Evolutionary conservation across 1,140 invertebrate species (phyloP).

Genomic region (Atopsyche davidsoni): DNA sequence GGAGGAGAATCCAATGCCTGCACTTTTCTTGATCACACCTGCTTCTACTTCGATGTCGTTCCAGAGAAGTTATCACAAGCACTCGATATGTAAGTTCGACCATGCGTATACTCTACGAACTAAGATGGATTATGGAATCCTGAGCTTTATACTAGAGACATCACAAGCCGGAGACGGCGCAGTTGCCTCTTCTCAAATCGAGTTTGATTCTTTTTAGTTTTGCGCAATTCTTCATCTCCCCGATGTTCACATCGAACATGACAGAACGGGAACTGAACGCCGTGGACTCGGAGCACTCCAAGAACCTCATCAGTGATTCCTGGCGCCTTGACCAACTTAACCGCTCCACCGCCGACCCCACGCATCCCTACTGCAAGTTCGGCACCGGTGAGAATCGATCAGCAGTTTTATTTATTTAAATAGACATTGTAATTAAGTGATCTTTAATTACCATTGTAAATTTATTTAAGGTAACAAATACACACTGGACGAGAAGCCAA

Average conservation of each 20-base stretch:
- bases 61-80: constrained; percentile 72
- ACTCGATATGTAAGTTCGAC: constrained; percentile 73
- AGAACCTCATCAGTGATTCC: constrained; percentile 81
- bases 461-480: constrained; percentile 61
- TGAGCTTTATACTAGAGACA: too few relatives aligned
- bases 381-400: constrained; percentile 83
- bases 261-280: constrained; percentile 93
- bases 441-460: constrained; percentile 17
- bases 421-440: too few relatives aligned
- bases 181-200: too few relatives aligned
- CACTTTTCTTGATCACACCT: constrained; percentile 85
- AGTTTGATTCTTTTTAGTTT: constrained; percentile 71
- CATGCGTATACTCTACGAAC: too few relatives aligned
- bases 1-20: constrained; percentile 85
- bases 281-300: constrained; percentile 93
- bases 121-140: background rate
- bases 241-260: constrained; percentile 84
- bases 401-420: background rate
- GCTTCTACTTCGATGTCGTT: constrained; percentile 91
- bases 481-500: constrained; percentile 77
- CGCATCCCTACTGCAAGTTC: constrained; percentile 87
- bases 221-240: constrained; percentile 90
- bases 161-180: too few relatives aligned
- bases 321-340: constrained; percentile 88
- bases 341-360: constrained; percentile 64